Base-by-base conservation (phyloP, 2,113 vertebrate species). In the Bujurquina vittata region DNA sequence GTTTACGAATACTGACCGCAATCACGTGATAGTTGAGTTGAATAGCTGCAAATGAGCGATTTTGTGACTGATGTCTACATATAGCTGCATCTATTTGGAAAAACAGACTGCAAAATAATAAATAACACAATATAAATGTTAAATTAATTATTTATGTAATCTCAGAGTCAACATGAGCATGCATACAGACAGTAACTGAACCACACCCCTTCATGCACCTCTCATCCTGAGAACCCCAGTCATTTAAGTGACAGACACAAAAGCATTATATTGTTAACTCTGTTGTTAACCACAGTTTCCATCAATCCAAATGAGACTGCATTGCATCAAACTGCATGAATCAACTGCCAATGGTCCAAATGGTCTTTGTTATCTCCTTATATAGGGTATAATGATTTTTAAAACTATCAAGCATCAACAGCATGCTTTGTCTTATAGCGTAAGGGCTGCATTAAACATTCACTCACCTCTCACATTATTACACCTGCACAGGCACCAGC, bases 361-460 rank as follows among this genome's bases (percentile, higher is more conserved):
- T 54, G 10, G 31, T 83, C 15, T 84, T 26, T 22, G 62, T 29
- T 37, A 72, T 31, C 43, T 3, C 23, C 23, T 1, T 1, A 72
- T 57, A 15, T 3, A 0, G 52, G 6, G 56, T 43, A 75, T 5
- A 20, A 15, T 60, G 4, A 10, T 20, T 20, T 33, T 33, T 20
- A 18, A 9, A 29, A 0, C 10, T 22, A 14, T 31, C 52, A 37
- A 43, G 52, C 57, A n/a, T 43, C 55, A 57, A 7, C 79, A 37
- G 40, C 65, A 52, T 23, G 3, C 43, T 35, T 60, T 80, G 63
- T 31, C 35, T 56, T 56, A 3, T 1, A 52, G 6, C 56, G 7
- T 29, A 54, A 75, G 43, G 23, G 52, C 15, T 72, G 65, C 65
- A 72, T n/a, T 78, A 78, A 86, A 80, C 35, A 82, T 62, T 49